Base-by-base conservation (phyloP, 2,797 vertebrate species). In the Onychomys leucogaster region DNA sequence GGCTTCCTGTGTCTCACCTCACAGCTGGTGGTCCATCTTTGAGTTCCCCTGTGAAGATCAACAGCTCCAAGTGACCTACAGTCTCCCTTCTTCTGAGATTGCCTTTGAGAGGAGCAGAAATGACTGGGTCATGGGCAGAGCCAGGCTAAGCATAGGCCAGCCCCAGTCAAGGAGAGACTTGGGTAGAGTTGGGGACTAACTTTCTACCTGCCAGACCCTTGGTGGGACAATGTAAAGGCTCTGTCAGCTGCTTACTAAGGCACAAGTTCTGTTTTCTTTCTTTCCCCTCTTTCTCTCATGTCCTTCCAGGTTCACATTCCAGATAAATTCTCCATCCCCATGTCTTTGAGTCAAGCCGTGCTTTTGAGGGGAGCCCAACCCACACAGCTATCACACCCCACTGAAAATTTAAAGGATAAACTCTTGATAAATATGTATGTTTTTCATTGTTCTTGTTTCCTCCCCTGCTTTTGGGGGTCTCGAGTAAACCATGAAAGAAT, bases 401-500 rank as follows among this genome's bases (percentile, higher is more conserved):
- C 2, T 34, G 55, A 87, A 73, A 69, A 29, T 90, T 81, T 43
- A 43, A 87, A 94, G 71, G 65, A 63, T 90, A 43, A 32, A 41
- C 65, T 71, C 84, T 67, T 69, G 63, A 73, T 76, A 55, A 25
- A 88, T 61, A 37, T 52, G 73, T 91, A 43, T 49, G 29, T 37
- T 61, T 86, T 89, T 75, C 6, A 73, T 14, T 59, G 78, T 59
- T 65, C 27, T 76, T 77, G 10, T 21, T 65, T 65, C 65, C 55
- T 11, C 65, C 23, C 84, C 3, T 59, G 21, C 63, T 84, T 94
- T 76, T 59, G 52, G 19, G 49, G 87, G 23, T 5, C 59, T 86
- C 29, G 27, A 92, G 23, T 86, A 93, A 96, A 94, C 87, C 85
- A 93, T 16, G 77, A 94, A 21, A 91, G 67, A 94, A 57, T 29